These are phyloP conservation scores for Acromyrmex echinatior DNA, from an alignment of 1,140 invertebrate genomes.

Conservation along the genomic window DNA sequence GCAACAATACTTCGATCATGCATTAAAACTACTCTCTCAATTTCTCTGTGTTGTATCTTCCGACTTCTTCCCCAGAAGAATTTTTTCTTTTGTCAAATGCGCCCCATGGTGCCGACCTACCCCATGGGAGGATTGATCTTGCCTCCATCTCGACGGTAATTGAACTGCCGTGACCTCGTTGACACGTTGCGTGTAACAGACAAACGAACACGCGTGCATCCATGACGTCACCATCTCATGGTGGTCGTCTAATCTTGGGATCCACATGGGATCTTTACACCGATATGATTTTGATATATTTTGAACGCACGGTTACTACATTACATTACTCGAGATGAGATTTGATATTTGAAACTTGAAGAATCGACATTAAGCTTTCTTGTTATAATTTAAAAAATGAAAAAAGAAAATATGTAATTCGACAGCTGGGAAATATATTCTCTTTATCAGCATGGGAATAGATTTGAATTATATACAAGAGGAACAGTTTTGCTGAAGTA, in stretches of 20 bases:
- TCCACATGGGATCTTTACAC: neutral
- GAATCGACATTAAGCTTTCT: neutral
- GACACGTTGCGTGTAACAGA: slow-evolving; percentile 51
- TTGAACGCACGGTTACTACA: neutral
- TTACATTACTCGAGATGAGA: neutral
- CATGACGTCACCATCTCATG: slow-evolving; percentile 26
- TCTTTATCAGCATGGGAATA: neutral
- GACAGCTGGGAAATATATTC: neutral
- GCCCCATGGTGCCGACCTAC: slow-evolving; percentile 24
- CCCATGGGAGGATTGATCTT: slow-evolving; percentile 31
- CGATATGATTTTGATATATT: neutral
- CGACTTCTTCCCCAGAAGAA: neutral
- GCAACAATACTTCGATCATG: slow-evolving; percentile 52
- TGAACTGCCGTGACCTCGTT: slow-evolving; percentile 60
- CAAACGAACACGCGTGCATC: slow-evolving; percentile 2
- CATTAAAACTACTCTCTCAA: slow-evolving; percentile 32
- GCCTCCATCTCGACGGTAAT: slow-evolving; percentile 43
- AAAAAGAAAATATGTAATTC: neutral
- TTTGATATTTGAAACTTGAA: neutral
- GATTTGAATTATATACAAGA: neutral
- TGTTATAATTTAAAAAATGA: neutral
- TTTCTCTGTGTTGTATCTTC: neutral
- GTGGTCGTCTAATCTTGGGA: neutral
- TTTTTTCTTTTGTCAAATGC: slow-evolving; percentile 33
- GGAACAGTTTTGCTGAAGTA: no score